Base-by-base conservation (phyloP, 2,113 vertebrate species). In the Benitochromis conjunctus region DNA sequence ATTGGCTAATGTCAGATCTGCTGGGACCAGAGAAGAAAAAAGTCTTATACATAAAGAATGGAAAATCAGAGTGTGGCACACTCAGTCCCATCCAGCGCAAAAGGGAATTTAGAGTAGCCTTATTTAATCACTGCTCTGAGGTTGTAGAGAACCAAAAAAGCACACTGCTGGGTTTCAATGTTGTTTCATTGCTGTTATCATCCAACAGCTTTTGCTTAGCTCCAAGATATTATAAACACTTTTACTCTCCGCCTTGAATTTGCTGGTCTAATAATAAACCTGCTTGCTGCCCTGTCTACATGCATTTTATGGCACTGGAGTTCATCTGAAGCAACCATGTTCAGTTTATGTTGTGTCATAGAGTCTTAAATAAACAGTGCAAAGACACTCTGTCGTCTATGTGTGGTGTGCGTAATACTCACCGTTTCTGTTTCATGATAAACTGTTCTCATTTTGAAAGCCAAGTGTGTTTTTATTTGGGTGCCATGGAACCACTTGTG, bases 1-100 rank as follows among this genome's bases (percentile, higher is more conserved):
- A 92, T 95, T 93, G 89, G 64, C 83, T 81, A 81, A 91, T 91
- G 82, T 88, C 85, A 85, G 82, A 77, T 87, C 71, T 81, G 34
- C 66, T 54, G 77, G 87, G 85, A 81, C 64, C 36, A 9, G 55
- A 69, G 80, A 74, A 66, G 66, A 89, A 74, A 62, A 83, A 43
- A 41, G 13, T 43, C 85, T 89, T 53, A 76, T 7, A 87, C 51
- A 84, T 82, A 89, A 58, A n/a, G 21, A 76, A 83, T 86, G 29
- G 77, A 71, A 66, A 18, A 14, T 11, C 11, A 86, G 58, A 38
- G 31, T 74, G 18, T 36, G 71, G 57, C 36, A 31, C 71, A 41
- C 69, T 58, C 12, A 12, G 48, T 82, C 29, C 12, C 7, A 46
- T 57, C 21, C 9, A 36, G 41, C 43, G 46, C 54, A 18, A 19